Evolutionary conservation across 2,888 invertebrate species (phyloP).

Genomic region (Epirrhoe alternata): DNA sequence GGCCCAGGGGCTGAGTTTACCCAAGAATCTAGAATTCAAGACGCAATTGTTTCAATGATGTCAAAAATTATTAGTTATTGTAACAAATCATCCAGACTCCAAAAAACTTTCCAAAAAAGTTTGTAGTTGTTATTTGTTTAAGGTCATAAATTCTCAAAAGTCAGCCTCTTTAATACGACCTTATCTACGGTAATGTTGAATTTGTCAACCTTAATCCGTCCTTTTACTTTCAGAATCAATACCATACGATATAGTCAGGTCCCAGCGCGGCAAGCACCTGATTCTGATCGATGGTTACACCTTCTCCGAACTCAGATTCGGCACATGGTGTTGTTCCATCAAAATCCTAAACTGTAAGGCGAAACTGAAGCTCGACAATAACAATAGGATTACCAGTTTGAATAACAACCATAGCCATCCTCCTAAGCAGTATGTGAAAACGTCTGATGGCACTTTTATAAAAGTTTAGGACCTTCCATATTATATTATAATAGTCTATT

Average conservation of each 20-base stretch:
- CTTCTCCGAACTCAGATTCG: background rate
- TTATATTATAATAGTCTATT: too few relatives aligned
- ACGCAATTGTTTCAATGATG: too few relatives aligned
- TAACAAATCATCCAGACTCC: too few relatives aligned
- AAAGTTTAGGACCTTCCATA: slow-evolving; percentile 21
- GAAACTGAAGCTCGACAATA: slow-evolving; percentile 32
- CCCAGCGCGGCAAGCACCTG: background rate
- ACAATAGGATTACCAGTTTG: slow-evolving; percentile 30
- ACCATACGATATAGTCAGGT: background rate
- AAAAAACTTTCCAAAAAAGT: too few relatives aligned
- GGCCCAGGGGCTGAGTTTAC: too few relatives aligned
- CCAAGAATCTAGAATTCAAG: too few relatives aligned
- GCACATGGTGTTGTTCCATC: background rate
- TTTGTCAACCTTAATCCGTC: too few relatives aligned
- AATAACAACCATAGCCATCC: slow-evolving; percentile 42
- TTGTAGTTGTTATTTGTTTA: too few relatives aligned
- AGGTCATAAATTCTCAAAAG: too few relatives aligned
- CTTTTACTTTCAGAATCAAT: background rate
- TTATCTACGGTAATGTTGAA: too few relatives aligned
- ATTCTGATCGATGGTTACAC: background rate
- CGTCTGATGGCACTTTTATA: slow-evolving; percentile 25
- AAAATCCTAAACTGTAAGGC: slow-evolving; percentile 37
- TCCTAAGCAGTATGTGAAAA: slow-evolving; percentile 36
- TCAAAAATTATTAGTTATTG: too few relatives aligned
- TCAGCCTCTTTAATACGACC: too few relatives aligned